Conservation (phyloP, 1,140 invertebrate species). For the Pemphigus obesinymphae region DNA sequence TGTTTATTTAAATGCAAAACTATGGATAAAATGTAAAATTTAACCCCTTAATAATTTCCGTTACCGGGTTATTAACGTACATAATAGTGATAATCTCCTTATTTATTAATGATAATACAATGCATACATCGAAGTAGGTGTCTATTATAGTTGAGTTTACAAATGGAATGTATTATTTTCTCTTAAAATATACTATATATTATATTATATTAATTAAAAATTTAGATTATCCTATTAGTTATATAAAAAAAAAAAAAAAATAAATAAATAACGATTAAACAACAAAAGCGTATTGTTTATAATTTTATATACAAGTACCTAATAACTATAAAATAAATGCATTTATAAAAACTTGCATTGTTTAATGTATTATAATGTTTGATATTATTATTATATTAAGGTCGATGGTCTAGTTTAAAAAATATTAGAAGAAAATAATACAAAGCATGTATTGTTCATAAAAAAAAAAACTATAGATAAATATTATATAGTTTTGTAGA, state of each 20-base stretch:
- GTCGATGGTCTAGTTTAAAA: neutral
- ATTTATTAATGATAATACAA: neutral
- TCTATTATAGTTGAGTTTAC: neutral
- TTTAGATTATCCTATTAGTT: neutral
- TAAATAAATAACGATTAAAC: neutral
- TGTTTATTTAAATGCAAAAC: no score
- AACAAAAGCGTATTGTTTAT: slow-evolving; percentile 7
- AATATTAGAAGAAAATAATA: neutral
- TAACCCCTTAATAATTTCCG: no score
- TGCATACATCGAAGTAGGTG: neutral
- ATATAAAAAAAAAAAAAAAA: no score
- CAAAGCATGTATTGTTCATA: neutral
- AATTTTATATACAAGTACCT: neutral
- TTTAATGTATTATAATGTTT: neutral
- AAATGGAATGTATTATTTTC: neutral
- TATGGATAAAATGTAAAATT: no score
- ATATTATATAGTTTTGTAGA: neutral
- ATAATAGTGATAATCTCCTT: neutral
- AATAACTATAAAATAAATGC: neutral
- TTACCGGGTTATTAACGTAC: no score
- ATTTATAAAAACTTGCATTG: neutral
- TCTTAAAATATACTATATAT: neutral
- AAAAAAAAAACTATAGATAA: neutral
- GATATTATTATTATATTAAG: neutral
- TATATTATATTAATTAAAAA: neutral